Conservation (phyloP, 2,797 vertebrate species). For the Pseudochirops corinnae region DNA sequence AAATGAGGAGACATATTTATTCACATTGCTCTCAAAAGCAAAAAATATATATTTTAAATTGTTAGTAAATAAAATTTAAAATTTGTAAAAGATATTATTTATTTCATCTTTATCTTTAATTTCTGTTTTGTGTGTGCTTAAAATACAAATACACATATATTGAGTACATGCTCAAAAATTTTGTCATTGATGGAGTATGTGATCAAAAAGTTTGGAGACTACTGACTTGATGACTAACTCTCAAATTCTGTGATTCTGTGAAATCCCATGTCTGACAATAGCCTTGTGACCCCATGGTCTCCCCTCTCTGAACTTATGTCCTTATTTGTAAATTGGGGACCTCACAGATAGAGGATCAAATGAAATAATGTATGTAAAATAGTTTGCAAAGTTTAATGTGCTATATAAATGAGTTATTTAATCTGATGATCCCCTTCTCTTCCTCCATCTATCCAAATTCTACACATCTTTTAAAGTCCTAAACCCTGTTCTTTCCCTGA, state of each 20-base stretch:
- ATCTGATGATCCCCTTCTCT: too few relatives aligned
- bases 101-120: neutral
- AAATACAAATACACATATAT: neutral
- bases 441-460: neutral
- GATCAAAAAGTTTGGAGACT: neutral
- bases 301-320: neutral
- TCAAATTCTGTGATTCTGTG: neutral
- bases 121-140: neutral
- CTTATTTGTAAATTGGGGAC: neutral
- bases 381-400: neutral
- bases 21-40: neutral
- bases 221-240: neutral
- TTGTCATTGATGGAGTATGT: too few relatives aligned
- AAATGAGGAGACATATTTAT: neutral
- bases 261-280: neutral
- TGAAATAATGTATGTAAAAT: neutral
- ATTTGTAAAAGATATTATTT: neutral
- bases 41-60: neutral
- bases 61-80: neutral
- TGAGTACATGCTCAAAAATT: neutral
- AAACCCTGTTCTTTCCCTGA: neutral
- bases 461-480: neutral
- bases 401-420: neutral
- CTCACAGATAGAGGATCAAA: neutral
- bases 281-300: neutral